Percentiles rank a stretch among this genome's conserved stretches.
Conservation (phyloP, 1,140 invertebrate genomes). For the Cylas formicarius region DNA sequence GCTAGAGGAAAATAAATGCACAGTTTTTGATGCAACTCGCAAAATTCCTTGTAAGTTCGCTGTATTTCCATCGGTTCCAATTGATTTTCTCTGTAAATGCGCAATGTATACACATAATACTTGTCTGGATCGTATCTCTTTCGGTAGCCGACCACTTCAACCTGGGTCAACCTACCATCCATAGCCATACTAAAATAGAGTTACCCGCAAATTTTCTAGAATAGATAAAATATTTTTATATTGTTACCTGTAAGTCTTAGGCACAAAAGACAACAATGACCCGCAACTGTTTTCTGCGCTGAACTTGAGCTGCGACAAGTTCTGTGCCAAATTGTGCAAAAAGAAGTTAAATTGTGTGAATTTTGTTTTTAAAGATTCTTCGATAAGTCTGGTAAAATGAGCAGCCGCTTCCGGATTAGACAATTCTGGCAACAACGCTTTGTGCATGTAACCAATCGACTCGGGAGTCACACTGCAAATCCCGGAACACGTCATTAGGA, state of each 20-base stretch:
- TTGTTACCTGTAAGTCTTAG: conserved; percentile 85
- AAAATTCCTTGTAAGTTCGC: conserved; percentile 92
- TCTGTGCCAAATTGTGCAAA: conserved; percentile 86
- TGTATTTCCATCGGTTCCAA: conserved; percentile 80
- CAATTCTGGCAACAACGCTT: conserved; percentile 72
- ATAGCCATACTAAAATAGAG: conserved; percentile 61
- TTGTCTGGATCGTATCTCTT: conserved; percentile 97
- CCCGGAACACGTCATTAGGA: conserved; percentile 92
- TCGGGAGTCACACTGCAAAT: conserved; percentile 89
- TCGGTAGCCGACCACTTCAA: conserved; percentile 82
- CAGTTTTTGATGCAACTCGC: conserved; percentile 92
- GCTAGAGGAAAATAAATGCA: conserved; percentile 86
- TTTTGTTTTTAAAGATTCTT: conserved; percentile 76
- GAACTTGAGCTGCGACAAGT: conserved; percentile 89
- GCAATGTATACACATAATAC: conserved; percentile 93
- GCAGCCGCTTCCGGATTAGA: conserved; percentile 92
- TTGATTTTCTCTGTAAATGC: conserved; percentile 77
- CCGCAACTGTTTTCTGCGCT: conserved; percentile 76
- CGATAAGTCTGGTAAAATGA: conserved; percentile 86
- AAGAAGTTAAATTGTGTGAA: conserved; percentile 98
- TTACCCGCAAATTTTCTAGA: conserved; percentile 10
- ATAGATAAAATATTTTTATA: conserved; percentile 2
- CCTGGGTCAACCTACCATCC: conserved; percentile 82
- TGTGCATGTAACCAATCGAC: conserved; percentile 87
- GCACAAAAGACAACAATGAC: conserved; percentile 86